These are phyloP conservation scores for Monochamus saltuarius DNA, from an alignment of 1,140 invertebrate genomes.

Conservation along the genomic window DNA sequence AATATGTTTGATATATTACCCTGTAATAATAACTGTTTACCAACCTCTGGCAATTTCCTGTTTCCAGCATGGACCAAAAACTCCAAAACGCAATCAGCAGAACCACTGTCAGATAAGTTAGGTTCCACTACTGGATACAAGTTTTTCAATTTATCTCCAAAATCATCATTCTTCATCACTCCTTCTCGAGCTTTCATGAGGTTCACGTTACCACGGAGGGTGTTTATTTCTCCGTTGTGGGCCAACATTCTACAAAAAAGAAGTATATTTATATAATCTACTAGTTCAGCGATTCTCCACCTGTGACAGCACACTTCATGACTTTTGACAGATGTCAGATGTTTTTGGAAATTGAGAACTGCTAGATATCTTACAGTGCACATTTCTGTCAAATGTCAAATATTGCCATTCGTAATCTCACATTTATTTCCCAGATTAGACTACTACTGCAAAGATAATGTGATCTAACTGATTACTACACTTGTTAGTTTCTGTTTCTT, in stretches of 20 bases:
- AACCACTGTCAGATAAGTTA: conserved; percentile 96
- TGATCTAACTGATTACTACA: no score
- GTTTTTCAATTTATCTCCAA: conserved; percentile 74
- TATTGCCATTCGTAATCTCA: no score
- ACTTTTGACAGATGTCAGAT: no score
- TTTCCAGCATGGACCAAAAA: conserved; percentile 93
- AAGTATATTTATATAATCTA: background rate
- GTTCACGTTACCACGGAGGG: conserved; percentile 96
- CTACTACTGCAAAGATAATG: no score
- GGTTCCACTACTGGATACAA: conserved; percentile 98
- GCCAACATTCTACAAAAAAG: conserved; percentile 75
- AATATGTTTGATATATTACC: no score
- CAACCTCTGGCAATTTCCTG: conserved; percentile 83
- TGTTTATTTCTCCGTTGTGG: conserved; percentile 99
- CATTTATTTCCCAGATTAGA: no score
- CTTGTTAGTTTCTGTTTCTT: no score
- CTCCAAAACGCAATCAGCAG: conserved; percentile 96
- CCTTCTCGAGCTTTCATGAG: conserved; percentile 98
- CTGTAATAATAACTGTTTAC: background rate
- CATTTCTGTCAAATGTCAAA: no score
- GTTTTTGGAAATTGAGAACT: no score
- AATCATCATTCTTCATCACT: conserved; percentile 88
- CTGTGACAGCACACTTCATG: background rate
- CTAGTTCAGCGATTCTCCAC: background rate
- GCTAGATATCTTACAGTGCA: no score